Percentiles rank a stretch among this genome's conserved stretches.
Conservation (phyloP, 1,140 invertebrate genomes). For the Anoplolepis gracilipes region DNA sequence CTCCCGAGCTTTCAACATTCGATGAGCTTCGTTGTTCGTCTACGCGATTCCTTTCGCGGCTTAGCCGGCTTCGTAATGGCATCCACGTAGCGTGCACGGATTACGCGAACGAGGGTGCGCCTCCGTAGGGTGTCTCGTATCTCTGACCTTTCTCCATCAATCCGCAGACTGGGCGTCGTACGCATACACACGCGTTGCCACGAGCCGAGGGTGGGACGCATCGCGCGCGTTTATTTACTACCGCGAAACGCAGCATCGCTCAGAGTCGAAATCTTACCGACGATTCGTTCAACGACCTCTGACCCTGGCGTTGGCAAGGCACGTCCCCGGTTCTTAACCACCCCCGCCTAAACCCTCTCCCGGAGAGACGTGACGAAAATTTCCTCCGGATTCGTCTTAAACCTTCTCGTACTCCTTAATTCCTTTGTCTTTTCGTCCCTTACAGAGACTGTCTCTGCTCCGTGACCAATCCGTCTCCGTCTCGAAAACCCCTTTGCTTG, state of each 20-base stretch:
- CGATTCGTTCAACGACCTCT: constrained; percentile 84
- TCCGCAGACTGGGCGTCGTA: constrained; percentile 22
- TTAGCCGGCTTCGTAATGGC: constrained; percentile 59
- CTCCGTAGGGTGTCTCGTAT: constrained; percentile 64
- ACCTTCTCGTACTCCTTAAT: constrained; percentile 38
- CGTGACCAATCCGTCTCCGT: background rate
- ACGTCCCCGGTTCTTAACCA: constrained; percentile 39
- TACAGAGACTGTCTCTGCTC: background rate
- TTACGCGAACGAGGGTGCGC: constrained; percentile 61
- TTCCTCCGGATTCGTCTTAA: constrained; percentile 53
- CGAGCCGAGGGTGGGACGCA: constrained; percentile 48
- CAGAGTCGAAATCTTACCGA: constrained; percentile 81
- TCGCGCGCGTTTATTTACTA: constrained; percentile 76
- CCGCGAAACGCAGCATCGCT: constrained; percentile 76
- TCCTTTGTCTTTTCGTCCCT: constrained; percentile 30
- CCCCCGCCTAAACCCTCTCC: background rate
- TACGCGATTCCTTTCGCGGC: constrained; percentile 29
- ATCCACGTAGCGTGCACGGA: constrained; percentile 60
- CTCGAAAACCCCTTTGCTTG: background rate
- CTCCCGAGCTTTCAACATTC: background rate
- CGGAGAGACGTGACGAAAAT: constrained; percentile 64
- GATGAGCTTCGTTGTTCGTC: background rate
- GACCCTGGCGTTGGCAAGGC: constrained; percentile 76
- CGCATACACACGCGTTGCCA: constrained; percentile 23
- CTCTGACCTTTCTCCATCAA: constrained; percentile 54